Evolutionary conservation across 1,140 invertebrate genomes (phyloP).

Genomic region (Caerostris extrusa): DNA sequence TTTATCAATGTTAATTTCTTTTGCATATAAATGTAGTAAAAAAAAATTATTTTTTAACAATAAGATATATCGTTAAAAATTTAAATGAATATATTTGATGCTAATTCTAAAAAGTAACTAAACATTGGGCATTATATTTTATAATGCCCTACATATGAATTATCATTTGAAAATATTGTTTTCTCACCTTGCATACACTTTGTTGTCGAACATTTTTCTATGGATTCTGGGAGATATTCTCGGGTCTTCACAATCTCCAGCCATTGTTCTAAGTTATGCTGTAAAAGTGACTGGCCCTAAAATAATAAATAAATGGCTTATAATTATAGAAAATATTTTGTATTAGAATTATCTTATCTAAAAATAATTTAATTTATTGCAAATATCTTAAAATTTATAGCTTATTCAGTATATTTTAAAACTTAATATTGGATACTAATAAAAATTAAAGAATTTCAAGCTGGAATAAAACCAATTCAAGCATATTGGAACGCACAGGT

Average conservation of each 20-base stretch:
- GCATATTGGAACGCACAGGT: too few relatives aligned
- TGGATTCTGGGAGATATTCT: slow-evolving; percentile 91
- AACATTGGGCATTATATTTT: too few relatives aligned
- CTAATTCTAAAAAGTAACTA: too few relatives aligned
- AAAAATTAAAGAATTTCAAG: too few relatives aligned
- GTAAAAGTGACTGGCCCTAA: slow-evolving; percentile 82
- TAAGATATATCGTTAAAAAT: too few relatives aligned
- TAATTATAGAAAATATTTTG: neutral
- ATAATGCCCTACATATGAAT: neutral
- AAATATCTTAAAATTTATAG: neutral
- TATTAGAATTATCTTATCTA: neutral
- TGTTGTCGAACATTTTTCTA: slow-evolving; percentile 89
- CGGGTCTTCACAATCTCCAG: slow-evolving; percentile 91
- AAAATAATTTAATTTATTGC: neutral
- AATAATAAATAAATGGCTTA: neutral
- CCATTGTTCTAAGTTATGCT: slow-evolving; percentile 92
- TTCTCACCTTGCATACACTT: slow-evolving; percentile 79
- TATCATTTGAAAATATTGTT: neutral
- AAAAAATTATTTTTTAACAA: too few relatives aligned
- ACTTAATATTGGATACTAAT: too few relatives aligned
- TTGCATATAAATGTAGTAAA: too few relatives aligned
- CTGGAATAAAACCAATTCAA: too few relatives aligned
- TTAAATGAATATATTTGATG: too few relatives aligned
- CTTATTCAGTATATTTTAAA: neutral
- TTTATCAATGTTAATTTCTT: too few relatives aligned